Base-by-base conservation (phyloP, 2,797 vertebrate genomes). In the Eospalax fontanierii region DNA sequence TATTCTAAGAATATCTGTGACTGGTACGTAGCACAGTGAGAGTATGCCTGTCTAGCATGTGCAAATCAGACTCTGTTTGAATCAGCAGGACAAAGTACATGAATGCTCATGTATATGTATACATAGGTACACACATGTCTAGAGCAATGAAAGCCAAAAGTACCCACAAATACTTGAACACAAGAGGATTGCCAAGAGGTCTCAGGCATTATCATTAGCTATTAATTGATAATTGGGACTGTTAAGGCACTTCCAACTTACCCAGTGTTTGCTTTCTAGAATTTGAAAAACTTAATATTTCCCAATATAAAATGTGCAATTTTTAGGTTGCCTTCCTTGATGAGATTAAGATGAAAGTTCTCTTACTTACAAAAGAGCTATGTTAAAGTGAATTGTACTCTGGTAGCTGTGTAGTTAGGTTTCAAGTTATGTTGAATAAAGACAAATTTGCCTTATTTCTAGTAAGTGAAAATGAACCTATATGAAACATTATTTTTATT, bases 401-500 rank as follows among this genome's bases (percentile, higher is more conserved):
- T 43, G 65, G 65, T 63, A 70, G 35, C 79, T 91, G 0, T 87
- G 2, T 76, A 81, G 78, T 93, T 89, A 91, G 76, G 40, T 70
- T 83, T 21, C 43, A 81, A n/a, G 61, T 74, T 96, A 40, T 93
- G 68, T 74, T 81, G 85, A 90, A 97, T 96, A 97, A 96, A 98
- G 97, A 96, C 96, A 96, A 97, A 97, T 74, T 97, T 95, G 94
- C 90, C 66, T 86, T 96, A 91, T 79, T 89, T 94, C 70, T 97
- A 91, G 96, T 96, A 96, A 96, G 95, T 98, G 93, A 96, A 97
- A 98, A 98, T 98, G 92, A 98, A 97, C 96, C 82, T 97, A 65
- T 98, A 94, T 98, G 97, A 97, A 98, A 97, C 97, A 92, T 97
- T 96, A 93, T 97, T 97, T 98, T 97, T 98, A 96, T 97, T 97